Conservation (phyloP, 2,797 vertebrate species). For the Triplophysa bombifrons region DNA sequence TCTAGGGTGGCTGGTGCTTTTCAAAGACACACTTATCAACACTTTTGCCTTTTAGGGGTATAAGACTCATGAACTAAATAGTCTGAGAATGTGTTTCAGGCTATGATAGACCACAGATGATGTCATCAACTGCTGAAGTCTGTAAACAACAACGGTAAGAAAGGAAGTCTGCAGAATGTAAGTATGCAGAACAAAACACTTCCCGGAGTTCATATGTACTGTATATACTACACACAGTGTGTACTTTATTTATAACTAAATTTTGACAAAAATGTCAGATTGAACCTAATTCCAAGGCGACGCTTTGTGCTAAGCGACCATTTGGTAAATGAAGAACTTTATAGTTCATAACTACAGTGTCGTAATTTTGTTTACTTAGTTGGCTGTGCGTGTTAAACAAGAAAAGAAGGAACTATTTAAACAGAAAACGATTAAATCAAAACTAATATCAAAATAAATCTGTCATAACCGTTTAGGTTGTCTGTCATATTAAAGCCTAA, state of each 20-base stretch:
- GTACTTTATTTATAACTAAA: neutral
- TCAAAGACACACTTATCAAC: constrained; percentile 40
- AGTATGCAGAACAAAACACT: neutral
- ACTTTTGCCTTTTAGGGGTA: constrained; percentile 39
- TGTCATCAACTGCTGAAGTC: constrained; percentile 26
- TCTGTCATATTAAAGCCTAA: too few relatives aligned
- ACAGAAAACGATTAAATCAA: too few relatives aligned
- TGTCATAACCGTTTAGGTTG: too few relatives aligned
- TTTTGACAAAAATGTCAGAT: too few relatives aligned
- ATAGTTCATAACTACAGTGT: too few relatives aligned
- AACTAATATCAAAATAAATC: too few relatives aligned
- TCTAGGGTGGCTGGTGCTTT: constrained; percentile 20
- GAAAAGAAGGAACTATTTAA: too few relatives aligned
- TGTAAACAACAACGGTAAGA: neutral
- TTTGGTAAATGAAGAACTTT: too few relatives aligned
- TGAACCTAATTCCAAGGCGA: too few relatives aligned
- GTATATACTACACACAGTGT: neutral
- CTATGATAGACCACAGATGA: constrained; percentile 36
- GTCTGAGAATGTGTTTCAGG: constrained; percentile 37
- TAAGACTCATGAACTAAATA: constrained; percentile 15
- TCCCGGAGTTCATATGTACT: neutral
- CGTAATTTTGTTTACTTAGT: too few relatives aligned
- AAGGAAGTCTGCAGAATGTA: neutral
- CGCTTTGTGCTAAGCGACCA: too few relatives aligned
- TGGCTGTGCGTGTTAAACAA: too few relatives aligned